Evolutionary conservation across 2,888 invertebrate species (phyloP), one percentile per base, ranked within the genome.

Genomic region (Philaethria dido): DNA sequence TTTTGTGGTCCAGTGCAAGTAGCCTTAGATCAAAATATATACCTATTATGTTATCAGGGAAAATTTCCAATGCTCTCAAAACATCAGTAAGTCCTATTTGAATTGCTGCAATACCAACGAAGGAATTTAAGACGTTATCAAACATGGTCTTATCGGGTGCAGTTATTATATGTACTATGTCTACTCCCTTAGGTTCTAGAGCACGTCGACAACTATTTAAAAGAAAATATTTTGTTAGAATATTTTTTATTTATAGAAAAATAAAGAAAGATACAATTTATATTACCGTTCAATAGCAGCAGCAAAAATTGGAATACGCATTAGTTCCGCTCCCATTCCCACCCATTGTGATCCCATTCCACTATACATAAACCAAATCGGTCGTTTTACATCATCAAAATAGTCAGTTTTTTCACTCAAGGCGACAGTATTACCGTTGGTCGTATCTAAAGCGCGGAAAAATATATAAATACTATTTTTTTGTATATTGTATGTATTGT

Each of bases 261-360:
- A 29, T 29, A 29, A 29, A 29, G 29, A 4, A 29, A 3, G 29
- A 29, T 29, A 29, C 3, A 33, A 18, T 66, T 42, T 60, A 36
- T 45, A 50, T 63, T 78, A 89, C 90, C 83, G 80, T 75, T 92
- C 82, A 66, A 96, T 94, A 11, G 92, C 86, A 14, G 84, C 84
- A 6, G 93, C 89, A 79, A 96, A 96, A 14, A 93, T 82, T 0
- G 94, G 94, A 71, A 96, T 87, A 48, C 88, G 83, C 94, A 96
- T 94, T 75, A 96, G 91, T 55, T 94, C 89, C 22, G 88, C 79
- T 0, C 94, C 95, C 95, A 96, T 95, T 25, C 94, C 94, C 39
- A 92, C 83, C 95, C 95, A 96, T 79, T 96, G 95, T 0, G 94
- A 94, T 8, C 95, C 95, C 95, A 96, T 95, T 8, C 96, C 96